Conservation (phyloP, 2,113 vertebrate genomes). For the Rhipidura dahli region DNA sequence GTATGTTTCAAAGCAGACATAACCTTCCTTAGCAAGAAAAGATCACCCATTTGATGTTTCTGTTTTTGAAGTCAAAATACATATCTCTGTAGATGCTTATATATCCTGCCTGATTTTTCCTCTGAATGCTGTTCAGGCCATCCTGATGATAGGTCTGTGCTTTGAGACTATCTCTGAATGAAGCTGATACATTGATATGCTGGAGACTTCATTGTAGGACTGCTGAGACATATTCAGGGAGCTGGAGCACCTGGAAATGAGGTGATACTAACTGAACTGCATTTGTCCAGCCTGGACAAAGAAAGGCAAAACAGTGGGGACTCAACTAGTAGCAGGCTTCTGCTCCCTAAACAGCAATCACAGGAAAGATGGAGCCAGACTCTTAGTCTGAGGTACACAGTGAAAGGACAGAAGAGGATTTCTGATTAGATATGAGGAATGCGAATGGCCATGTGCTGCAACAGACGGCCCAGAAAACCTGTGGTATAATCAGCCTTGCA, state of each 20-base stretch:
- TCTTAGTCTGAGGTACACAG: not conserved
- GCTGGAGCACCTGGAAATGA: not conserved
- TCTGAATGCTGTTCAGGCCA: not conserved
- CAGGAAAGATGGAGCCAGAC: not conserved
- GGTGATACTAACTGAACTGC: not conserved
- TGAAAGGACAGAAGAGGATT: not conserved
- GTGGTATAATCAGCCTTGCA: not conserved
- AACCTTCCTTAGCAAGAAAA: conserved; percentile 50
- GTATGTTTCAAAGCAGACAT: conserved; percentile 45
- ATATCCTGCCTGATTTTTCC: not conserved
- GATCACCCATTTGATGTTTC: conserved; percentile 39
- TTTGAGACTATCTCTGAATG: not conserved
- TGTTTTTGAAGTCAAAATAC: conserved; percentile 52
- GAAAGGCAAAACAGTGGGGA: not conserved
- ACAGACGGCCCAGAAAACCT: not conserved
- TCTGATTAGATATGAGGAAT: not conserved
- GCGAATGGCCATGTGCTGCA: not conserved
- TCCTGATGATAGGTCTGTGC: not conserved
- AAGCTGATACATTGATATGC: not conserved
- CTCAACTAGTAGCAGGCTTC: not conserved
- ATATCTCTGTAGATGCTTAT: not conserved
- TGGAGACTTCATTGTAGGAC: not conserved
- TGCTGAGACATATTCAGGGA: not conserved
- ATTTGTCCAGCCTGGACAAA: not conserved
- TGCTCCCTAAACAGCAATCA: not conserved